These are phyloP conservation scores for Eudyptes chrysolophus DNA, from an alignment of 2,113 vertebrate species.

Conservation along the genomic window DNA sequence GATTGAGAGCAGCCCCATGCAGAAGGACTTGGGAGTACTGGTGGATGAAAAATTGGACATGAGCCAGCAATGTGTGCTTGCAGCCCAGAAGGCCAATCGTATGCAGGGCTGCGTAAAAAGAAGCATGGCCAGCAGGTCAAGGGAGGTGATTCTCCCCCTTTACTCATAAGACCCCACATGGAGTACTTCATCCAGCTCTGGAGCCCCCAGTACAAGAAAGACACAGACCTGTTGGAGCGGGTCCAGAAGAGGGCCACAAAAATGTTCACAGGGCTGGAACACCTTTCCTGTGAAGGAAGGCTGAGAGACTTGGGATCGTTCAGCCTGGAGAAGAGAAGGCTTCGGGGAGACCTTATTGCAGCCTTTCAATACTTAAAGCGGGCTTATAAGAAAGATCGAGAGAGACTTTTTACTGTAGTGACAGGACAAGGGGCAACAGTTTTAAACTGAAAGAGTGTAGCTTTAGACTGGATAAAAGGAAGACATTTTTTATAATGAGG, in stretches of 20 bases:
- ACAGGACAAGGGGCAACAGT: neutral
- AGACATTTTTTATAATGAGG: neutral
- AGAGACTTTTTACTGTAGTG: neutral
- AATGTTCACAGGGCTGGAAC: neutral
- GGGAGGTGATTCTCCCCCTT: neutral
- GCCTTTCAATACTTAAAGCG: neutral
- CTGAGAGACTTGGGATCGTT: neutral
- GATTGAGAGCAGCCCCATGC: neutral
- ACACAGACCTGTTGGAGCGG: neutral
- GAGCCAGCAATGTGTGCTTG: fast-evolving
- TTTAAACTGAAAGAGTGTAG: neutral
- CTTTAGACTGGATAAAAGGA: neutral
- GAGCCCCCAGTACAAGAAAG: neutral
- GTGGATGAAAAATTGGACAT: neutral
- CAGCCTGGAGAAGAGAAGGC: neutral
- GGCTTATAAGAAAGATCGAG: neutral
- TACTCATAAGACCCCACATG: neutral
- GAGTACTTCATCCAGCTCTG: neutral
- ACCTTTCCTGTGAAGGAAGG: neutral
- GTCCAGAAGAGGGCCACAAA: neutral
- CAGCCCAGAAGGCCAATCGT: fast-evolving
- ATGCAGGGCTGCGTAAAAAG: neutral
- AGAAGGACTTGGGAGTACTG: neutral
- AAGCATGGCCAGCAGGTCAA: fast-evolving
- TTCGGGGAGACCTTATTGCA: neutral